Evolutionary conservation across 2,888 invertebrate genomes (phyloP), one percentile per base, ranked within the genome.

Genomic region (Lasioglossum marginatum): DNA sequence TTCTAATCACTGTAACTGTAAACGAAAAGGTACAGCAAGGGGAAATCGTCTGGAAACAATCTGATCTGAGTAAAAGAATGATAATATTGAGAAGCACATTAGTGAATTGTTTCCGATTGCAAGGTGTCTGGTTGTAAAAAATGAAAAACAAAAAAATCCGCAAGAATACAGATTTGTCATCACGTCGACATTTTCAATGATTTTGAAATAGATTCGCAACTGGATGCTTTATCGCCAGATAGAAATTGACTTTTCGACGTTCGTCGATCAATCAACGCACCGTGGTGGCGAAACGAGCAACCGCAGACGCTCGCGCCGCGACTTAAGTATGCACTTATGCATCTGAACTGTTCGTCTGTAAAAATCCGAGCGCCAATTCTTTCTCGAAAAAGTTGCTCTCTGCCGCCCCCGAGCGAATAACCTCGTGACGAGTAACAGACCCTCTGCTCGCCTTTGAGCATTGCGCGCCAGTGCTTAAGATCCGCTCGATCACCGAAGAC

Each of bases 311-410:
- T 82, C 80, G 37, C 68, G n/a, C 40, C 37, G 48, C 68, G 68
- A 43, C 75, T 81, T 81, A 81, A 87, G 77, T 75, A 74, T 71
- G 79, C 63, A 68, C 83, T 87, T 79, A 77, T 82, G 80, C 19
- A 77, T 77, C 74, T 79, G 74, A 87, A 70, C 79, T 73, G 68
- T 75, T 68, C 66, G 82, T 85, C 87, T 85, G 85, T 77, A 88
- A 88, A 88, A 87, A 85, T 77, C 31, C 76, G 57, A 71, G 68
- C 68, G 63, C 52, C 77, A 40, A 74, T 71, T 82, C 76, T 76
- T 73, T 82, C 73, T 23, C 37, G 45, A 34, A 66, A 77, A 79
- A 74, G 48, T 52, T 57, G 73, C 77, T 71, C n/a, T 57, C 57
- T 31, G 60, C 34, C 63, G 68, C 68, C 34, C 34, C 68, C 68